phyloP scores from a whole-genome alignment of 2,113 vertebrate species.

The Lophura nycthemera region DNA sequence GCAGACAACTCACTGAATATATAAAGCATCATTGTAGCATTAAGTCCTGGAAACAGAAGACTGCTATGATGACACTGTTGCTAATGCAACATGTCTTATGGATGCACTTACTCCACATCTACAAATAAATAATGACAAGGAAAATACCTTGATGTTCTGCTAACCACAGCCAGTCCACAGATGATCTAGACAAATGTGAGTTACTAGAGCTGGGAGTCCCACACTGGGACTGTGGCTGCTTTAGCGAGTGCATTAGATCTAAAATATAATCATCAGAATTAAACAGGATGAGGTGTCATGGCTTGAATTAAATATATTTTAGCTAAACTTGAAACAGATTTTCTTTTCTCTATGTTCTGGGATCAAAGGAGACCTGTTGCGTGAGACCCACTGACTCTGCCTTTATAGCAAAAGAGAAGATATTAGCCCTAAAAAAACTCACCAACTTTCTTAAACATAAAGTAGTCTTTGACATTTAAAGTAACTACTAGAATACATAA shows the following conservation, averaged over 20 bases:
- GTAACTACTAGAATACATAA: neutral
- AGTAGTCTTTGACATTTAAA: neutral
- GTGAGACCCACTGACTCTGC: neutral
- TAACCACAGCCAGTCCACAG: neutral
- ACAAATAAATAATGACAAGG: neutral
- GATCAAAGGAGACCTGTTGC: neutral
- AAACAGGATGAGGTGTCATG: fast-evolving
- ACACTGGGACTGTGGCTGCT: fast-evolving
- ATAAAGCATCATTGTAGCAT: neutral
- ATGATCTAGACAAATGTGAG: neutral
- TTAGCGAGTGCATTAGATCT: neutral
- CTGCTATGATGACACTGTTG: neutral
- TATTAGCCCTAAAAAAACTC: neutral
- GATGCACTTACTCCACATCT: neutral
- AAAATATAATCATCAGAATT: neutral
- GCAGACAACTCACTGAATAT: neutral
- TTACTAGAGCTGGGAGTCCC: neutral
- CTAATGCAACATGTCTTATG: neutral
- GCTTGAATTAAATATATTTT: neutral
- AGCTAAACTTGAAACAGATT: neutral
- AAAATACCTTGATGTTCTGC: neutral
- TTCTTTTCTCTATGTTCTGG: neutral
- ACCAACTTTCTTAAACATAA: neutral
- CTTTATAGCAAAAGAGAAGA: neutral
- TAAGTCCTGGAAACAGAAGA: neutral